Percentiles rank a stretch among this genome's conserved stretches.
Conservation (phyloP, 2,888 invertebrate genomes). For the Theodoxus fluviatilis region DNA sequence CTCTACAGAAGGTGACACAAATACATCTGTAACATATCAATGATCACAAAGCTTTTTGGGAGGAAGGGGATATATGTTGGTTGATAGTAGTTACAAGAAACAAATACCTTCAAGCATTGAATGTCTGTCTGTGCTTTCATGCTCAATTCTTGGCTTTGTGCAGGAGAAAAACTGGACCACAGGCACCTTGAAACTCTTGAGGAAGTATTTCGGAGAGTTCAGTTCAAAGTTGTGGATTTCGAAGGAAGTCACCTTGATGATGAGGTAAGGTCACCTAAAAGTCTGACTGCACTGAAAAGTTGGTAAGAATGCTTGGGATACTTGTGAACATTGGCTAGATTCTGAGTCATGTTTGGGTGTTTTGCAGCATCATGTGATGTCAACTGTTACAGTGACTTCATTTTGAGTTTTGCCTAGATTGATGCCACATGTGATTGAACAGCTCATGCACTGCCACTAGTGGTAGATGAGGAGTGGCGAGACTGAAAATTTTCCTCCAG, state of each 20-base stretch:
- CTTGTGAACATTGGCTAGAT: not conserved
- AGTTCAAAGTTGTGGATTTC: slow-evolving; percentile 76
- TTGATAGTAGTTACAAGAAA: too few relatives aligned
- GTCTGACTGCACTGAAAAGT: not conserved
- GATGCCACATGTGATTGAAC: too few relatives aligned
- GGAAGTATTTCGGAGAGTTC: slow-evolving; percentile 80
- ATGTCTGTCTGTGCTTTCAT: too few relatives aligned
- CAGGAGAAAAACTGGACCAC: slow-evolving; percentile 73
- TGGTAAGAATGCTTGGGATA: not conserved
- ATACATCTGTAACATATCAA: not conserved
- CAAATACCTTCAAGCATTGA: too few relatives aligned
- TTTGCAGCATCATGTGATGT: too few relatives aligned
- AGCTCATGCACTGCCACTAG: too few relatives aligned
- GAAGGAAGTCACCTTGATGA: slow-evolving; percentile 77
- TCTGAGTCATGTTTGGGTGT: not conserved
- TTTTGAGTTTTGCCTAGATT: too few relatives aligned
- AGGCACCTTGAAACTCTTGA: slow-evolving; percentile 83
- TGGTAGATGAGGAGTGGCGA: too few relatives aligned
- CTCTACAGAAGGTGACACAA: not conserved
- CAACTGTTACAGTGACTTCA: too few relatives aligned
- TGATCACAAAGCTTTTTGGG: too few relatives aligned
- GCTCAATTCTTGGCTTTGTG: slow-evolving; percentile 50
- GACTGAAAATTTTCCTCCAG: too few relatives aligned
- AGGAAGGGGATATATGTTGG: too few relatives aligned
- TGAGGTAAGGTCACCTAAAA: slow-evolving; percentile 69